Conservation (phyloP, 2,113 vertebrate species). For the Pterocles orientalis region DNA sequence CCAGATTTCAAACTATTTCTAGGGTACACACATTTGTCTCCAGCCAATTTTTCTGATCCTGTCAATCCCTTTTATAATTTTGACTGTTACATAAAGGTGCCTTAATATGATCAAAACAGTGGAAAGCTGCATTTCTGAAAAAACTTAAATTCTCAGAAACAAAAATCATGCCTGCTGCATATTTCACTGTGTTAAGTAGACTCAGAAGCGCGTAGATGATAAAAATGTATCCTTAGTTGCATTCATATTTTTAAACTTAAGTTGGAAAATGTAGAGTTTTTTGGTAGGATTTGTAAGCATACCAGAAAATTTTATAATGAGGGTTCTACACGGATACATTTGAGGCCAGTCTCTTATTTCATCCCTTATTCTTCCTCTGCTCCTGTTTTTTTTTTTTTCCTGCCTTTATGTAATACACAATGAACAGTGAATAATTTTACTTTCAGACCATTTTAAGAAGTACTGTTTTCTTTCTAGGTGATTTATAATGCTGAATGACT, state of each 20-base stretch:
- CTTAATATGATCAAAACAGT: neutral
- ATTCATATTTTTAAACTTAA: neutral
- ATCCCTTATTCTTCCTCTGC: neutral
- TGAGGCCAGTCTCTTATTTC: neutral
- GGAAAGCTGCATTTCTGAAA: neutral
- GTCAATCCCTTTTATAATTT: neutral
- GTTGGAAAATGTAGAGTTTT: neutral
- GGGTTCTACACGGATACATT: neutral
- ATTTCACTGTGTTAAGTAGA: neutral
- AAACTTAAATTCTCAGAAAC: neutral
- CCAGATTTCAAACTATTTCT: neutral
- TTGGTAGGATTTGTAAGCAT: neutral
- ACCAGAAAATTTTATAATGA: neutral
- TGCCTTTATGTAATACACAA: neutral
- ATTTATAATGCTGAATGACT: neutral
- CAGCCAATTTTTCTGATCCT: neutral
- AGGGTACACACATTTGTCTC: neutral
- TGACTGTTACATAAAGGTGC: neutral
- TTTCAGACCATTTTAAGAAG: neutral
- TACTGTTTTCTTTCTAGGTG: neutral
- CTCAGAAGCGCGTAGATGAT: neutral
- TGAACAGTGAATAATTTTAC: neutral
- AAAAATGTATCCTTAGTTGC: neutral
- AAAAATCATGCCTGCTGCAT: neutral
- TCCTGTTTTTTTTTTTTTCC: neutral